Base-by-base conservation (phyloP, 92 coral and sea anemone genomes). In the Meandrina meandrites region DNA sequence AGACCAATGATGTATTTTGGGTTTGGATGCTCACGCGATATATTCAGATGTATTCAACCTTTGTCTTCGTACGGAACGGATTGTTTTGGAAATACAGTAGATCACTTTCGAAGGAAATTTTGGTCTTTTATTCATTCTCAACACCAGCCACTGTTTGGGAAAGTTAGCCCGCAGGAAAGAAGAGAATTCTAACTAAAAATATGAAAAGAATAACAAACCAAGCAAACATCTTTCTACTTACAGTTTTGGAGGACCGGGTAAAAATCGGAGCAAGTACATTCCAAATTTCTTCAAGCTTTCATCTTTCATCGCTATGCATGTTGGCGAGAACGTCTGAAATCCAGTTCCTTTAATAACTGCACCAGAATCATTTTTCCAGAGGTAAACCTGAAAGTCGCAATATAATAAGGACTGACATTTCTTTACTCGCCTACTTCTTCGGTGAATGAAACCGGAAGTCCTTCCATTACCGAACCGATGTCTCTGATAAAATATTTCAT, bases 171-270 rank as follows among this genome's bases (percentile, higher is more conserved):
- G n/a, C n/a, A n/a, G n/a, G n/a, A n/a, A n/a, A n/a, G n/a, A n/a
- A n/a, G n/a, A n/a, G n/a, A 21, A 22, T 22, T 21, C 27, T 60
- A 60, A 60, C 27, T 21, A 30, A 21, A 60, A 22, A 60, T 60
- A 60, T 21, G 31, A 62, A 62, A 62, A 54, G 1, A 54, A 13
- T 15, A 22, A 24, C 31, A n/a, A 62, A 7, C 10, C 30, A 24
- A 24, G 28, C 11, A 62, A 62, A 54, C 19, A 2, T 62, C 2
- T 17, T 30, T 48, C 0, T 81, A 81, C 95, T 92, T 69, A 92
- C 95, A 92, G 95, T 84, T 92, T 92, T 53, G 95, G 95, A 27
- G 91, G 92, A 18, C 90, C 90, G 32, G 95, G 95, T 27, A 92
- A 53, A 50, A 92, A 92, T 45, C 95, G 88, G 22, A 92, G 86